Evolutionary conservation across 2,888 invertebrate genomes (phyloP).

Genomic region (Lithophane ornitopus): DNA sequence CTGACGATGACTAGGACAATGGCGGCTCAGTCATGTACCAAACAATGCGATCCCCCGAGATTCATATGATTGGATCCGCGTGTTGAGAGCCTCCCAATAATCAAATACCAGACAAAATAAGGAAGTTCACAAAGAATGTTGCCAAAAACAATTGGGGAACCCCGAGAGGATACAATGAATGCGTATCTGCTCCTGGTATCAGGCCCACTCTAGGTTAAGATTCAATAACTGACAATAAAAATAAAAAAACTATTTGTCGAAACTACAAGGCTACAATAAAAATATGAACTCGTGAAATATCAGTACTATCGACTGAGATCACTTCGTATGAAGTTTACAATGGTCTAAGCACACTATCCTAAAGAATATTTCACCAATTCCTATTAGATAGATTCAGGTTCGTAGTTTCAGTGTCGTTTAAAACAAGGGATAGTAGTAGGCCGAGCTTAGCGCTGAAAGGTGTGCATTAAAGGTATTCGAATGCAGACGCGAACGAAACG

Average conservation of each 20-base stretch:
- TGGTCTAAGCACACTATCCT: slow-evolving; percentile 58
- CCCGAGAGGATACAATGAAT: background rate
- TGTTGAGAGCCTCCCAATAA: background rate
- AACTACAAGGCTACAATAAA: slow-evolving; percentile 51
- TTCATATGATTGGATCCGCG: background rate
- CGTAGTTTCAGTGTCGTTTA: slow-evolving; percentile 17
- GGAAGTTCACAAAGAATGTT: background rate
- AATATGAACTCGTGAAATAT: slow-evolving; percentile 64
- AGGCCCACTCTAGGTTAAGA: background rate
- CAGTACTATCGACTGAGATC: slow-evolving; percentile 78
- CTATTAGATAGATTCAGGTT: slow-evolving; percentile 8
- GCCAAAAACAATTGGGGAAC: background rate
- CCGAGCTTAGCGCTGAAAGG: slow-evolving; percentile 2
- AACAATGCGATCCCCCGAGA: background rate
- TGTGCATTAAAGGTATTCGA: slow-evolving; percentile 3
- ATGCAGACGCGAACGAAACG: slow-evolving; percentile 11
- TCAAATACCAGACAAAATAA: background rate
- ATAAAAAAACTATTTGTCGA: background rate
- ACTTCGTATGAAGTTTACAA: slow-evolving; percentile 68
- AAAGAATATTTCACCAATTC: slow-evolving; percentile 33
- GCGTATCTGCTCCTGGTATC: background rate
- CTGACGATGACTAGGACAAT: background rate
- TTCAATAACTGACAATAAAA: background rate
- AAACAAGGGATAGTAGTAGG: background rate
- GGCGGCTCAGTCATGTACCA: background rate